Percentiles rank a stretch among this genome's conserved stretches.
Evolutionary conservation across 1,140 invertebrate species (phyloP).

Genomic region (Globodera ellingtonae): DNA sequence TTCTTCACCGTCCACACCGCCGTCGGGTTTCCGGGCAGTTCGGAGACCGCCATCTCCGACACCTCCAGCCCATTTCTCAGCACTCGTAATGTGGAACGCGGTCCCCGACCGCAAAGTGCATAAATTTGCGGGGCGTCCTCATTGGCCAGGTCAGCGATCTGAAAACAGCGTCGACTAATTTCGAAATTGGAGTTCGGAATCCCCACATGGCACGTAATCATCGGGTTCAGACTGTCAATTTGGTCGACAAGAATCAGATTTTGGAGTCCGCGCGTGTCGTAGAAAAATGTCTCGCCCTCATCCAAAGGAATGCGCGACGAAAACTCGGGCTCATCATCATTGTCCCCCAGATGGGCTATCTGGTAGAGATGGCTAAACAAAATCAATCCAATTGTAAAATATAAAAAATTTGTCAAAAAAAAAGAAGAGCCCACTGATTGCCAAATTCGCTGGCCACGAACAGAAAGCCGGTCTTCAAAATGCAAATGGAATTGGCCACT

Average conservation of each 20-base stretch:
- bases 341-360: slow-evolving; percentile 97
- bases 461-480: slow-evolving; percentile 95
- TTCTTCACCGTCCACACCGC: slow-evolving; percentile 99
- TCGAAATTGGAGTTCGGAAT: slow-evolving; percentile 16
- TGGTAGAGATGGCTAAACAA: slow-evolving; percentile 87
- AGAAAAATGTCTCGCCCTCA: slow-evolving; percentile 99
- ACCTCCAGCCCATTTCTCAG: slow-evolving; percentile 94
- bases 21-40: slow-evolving; percentile 96
- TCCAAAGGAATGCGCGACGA: slow-evolving; percentile 96
- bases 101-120: slow-evolving; percentile 89
- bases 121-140: slow-evolving; percentile 99
- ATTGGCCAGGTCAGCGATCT: slow-evolving; percentile 76
- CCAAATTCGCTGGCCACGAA: slow-evolving; percentile 99
- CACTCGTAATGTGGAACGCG: slow-evolving; percentile 83
- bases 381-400: background rate
- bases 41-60: slow-evolving; percentile 98
- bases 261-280: slow-evolving; percentile 86
- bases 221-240: slow-evolving; percentile 92
- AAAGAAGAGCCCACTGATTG: slow-evolving; percentile 80
- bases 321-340: slow-evolving; percentile 98
- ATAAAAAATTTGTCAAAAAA: background rate
- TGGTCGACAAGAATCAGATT: slow-evolving; percentile 98
- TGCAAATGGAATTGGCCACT: slow-evolving; percentile 86
- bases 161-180: slow-evolving; percentile 31
- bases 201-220: slow-evolving; percentile 79